Base-by-base conservation (phyloP, 2,888 invertebrate genomes). In the Hemithea aestivaria region DNA sequence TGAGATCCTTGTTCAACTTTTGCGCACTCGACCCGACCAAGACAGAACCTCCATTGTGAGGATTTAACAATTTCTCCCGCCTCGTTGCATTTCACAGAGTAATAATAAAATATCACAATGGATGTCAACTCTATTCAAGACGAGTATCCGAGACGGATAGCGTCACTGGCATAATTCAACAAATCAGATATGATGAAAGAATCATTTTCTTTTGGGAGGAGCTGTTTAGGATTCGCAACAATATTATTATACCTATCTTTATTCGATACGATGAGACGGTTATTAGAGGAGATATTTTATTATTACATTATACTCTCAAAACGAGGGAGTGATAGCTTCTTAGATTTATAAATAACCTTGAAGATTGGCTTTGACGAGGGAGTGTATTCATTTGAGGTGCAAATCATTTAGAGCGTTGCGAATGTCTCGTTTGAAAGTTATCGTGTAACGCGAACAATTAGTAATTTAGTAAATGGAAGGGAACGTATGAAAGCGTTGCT, bases 91-190 rank as follows among this genome's bases (percentile, higher is more conserved):
- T 75, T 75, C 73, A 73, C 73, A 68, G 67, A 72, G 72, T 79
- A 77, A 80, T 84, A 82, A 83, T 83, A 83, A 83, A 85, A 83
- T 70, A 82, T 78, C 65, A 85, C 83, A 85, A 84, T 84, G 81
- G 83, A 73, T 81, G 78, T 82, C 82, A 80, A 78, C 73, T 78
- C 82, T 78, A 75, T 82, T 85, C 81, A 81, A 67, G 75, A 79
- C 77, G 81, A 83, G 75, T 82, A 75, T 70, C 71, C 67, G 67
- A 75, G 74, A 76, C 72, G 72, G 68, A 74, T 73, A 77, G 73
- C 75, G 77, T 79, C 79, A 78, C 68, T 71, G 56, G 66, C 78
- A 79, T 73, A 73, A 76, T 76, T 74, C 70, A 70, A 66, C 62
- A 73, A 80, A 79, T 81, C 77, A 73, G 67, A 73, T 59, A 66